Percentiles rank a stretch among this genome's conserved stretches.
phyloP scores from a whole-genome alignment of 2,888 invertebrate genomes.

The Drosophila fulvimacula region DNA sequence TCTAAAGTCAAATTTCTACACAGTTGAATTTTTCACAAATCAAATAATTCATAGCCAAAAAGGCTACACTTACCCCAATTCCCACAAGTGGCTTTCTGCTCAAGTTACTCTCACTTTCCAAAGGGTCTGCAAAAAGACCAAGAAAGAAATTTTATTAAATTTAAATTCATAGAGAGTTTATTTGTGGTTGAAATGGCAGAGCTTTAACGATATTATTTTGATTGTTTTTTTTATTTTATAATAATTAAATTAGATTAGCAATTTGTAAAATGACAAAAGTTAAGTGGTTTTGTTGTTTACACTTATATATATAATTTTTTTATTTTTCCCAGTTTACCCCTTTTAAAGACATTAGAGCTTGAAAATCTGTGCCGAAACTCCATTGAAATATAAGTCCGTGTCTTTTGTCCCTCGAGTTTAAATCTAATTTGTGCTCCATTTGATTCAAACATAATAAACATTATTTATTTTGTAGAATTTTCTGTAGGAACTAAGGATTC shows the following conservation, averaged over 20 bases:
- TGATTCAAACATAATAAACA: background rate
- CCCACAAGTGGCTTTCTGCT: slow-evolving; percentile 27
- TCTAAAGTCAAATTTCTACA: slow-evolving; percentile 59
- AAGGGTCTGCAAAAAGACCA: slow-evolving; percentile 20
- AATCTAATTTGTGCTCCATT: too few relatives aligned
- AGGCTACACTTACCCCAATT: slow-evolving; percentile 60
- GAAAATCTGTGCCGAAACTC: too few relatives aligned
- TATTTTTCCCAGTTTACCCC: too few relatives aligned
- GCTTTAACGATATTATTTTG: too few relatives aligned
- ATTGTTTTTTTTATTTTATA: too few relatives aligned
- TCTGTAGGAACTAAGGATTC: background rate
- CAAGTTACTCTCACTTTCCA: background rate
- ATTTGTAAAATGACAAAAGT: too few relatives aligned
- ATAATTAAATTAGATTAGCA: too few relatives aligned
- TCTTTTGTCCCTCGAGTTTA: too few relatives aligned
- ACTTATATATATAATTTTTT: too few relatives aligned
- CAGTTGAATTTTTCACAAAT: slow-evolving; percentile 35
- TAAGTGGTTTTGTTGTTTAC: too few relatives aligned
- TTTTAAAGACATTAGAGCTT: too few relatives aligned
- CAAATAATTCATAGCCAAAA: slow-evolving; percentile 34
- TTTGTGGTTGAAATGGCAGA: background rate
- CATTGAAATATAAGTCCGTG: too few relatives aligned
- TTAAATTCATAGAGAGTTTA: background rate
- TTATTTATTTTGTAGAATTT: background rate
- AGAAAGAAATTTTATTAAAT: slow-evolving; percentile 4